Conservation (phyloP, 2,888 invertebrate genomes). For the Archips xylosteana region DNA sequence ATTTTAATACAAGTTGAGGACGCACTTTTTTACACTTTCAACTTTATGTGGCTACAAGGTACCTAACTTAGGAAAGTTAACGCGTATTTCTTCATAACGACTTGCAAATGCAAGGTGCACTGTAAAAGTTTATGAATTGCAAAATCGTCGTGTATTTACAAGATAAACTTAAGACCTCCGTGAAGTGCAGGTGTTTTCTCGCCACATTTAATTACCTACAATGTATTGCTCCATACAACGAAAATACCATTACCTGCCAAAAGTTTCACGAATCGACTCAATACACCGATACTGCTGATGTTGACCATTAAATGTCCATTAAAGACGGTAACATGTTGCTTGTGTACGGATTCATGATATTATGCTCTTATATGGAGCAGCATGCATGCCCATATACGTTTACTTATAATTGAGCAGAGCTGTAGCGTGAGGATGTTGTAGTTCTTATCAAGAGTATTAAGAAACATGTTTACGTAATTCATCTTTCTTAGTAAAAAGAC, state of each 20-base stretch:
- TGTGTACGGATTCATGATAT: conserved; percentile 11
- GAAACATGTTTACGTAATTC: background rate
- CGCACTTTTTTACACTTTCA: too few relatives aligned
- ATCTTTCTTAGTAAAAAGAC: too few relatives aligned
- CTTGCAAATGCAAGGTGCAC: background rate
- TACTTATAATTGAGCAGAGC: background rate
- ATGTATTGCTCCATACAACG: conserved; percentile 42
- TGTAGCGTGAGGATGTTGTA: background rate
- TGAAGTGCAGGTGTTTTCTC: conserved; percentile 33
- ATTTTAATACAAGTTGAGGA: too few relatives aligned
- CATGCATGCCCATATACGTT: conserved; percentile 12
- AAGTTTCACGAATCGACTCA: conserved; percentile 43
- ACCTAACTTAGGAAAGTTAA: background rate
- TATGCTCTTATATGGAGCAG: conserved; percentile 15
- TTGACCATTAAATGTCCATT: conserved; percentile 44
- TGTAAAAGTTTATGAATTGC: background rate
- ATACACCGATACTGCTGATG: conserved; percentile 33
- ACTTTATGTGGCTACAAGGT: too few relatives aligned
- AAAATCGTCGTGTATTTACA: background rate
- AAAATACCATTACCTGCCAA: conserved; percentile 22
- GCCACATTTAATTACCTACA: conserved; percentile 44
- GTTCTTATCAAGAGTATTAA: background rate
- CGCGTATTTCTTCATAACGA: background rate
- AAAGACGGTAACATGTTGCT: conserved; percentile 18
- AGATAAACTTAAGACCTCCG: conserved; percentile 28